Evolutionary conservation across 2,113 vertebrate genomes (phyloP).

Genomic region (Amphiprion percula): DNA sequence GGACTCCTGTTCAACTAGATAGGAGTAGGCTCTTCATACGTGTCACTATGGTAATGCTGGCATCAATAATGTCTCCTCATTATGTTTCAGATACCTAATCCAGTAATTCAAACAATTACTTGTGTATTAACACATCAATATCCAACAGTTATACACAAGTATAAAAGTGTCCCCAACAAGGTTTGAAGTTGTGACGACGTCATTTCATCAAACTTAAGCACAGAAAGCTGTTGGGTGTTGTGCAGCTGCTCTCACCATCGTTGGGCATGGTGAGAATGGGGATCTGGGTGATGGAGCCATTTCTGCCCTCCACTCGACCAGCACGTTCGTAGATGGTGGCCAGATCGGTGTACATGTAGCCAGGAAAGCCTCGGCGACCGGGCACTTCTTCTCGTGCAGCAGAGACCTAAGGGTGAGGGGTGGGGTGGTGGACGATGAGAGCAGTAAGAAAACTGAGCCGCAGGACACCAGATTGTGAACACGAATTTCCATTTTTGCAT

Average conservation of each 20-base stretch:
- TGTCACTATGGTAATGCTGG: slow-evolving; percentile 76
- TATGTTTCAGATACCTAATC: slow-evolving; percentile 14
- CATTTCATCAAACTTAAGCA: too few species aligned
- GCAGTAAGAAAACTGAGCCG: too few species aligned
- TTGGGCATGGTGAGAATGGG: slow-evolving; percentile 85
- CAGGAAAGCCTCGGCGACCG: slow-evolving; percentile 81
- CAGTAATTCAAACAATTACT: not conserved
- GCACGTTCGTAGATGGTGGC: slow-evolving; percentile 86
- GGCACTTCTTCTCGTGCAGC: slow-evolving; percentile 84
- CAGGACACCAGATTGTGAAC: too few species aligned
- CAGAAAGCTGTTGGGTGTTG: not conserved
- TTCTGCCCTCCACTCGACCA: slow-evolving; percentile 84
- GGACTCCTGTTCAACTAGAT: slow-evolving; percentile 57
- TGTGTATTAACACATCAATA: not conserved
- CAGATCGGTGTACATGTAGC: slow-evolving; percentile 87
- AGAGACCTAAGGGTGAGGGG: slow-evolving; percentile 71
- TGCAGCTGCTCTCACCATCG: slow-evolving; percentile 67
- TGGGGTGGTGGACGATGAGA: too few species aligned
- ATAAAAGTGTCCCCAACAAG: not conserved
- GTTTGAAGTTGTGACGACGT: not conserved
- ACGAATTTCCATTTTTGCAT: too few species aligned
- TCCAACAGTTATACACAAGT: not conserved
- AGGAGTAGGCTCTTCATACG: slow-evolving; percentile 58
- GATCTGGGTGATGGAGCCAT: slow-evolving; percentile 89
- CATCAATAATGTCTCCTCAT: slow-evolving; percentile 55